Evolutionary conservation across 1,140 invertebrate genomes (phyloP).

Genomic region (Drosophila cardini): DNA sequence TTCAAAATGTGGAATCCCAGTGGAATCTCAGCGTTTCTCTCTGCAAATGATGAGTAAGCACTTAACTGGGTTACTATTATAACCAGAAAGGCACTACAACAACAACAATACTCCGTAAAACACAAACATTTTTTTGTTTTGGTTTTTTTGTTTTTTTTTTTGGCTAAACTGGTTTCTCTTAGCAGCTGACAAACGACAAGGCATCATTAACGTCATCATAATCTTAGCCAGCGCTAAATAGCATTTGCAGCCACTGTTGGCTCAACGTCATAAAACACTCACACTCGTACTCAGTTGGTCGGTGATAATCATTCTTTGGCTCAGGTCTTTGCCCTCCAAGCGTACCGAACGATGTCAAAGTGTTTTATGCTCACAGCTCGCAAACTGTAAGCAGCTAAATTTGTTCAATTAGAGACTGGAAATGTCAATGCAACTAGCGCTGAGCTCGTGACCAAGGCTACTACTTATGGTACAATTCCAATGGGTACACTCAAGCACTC

Average conservation of each 20-base stretch:
- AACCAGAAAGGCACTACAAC: constrained; percentile 12
- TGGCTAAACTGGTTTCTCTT: constrained; percentile 55
- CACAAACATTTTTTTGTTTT: constrained; percentile 53
- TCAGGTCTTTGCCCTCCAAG: constrained; percentile 67
- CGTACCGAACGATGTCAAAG: constrained; percentile 48
- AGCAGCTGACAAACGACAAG: constrained; percentile 9
- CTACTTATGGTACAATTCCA: no score
- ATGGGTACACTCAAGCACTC: no score
- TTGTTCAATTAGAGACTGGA: constrained; percentile 42
- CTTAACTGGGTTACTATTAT: constrained; percentile 69
- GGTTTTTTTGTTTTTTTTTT: constrained; percentile 17
- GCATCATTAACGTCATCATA: constrained; percentile 18
- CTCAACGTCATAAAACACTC: constrained; percentile 31
- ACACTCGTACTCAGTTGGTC: neutral
- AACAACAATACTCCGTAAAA: constrained; percentile 48
- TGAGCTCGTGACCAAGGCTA: neutral
- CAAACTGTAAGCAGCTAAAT: constrained; percentile 43
- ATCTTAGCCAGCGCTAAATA: constrained; percentile 40
- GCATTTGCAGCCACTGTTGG: constrained; percentile 22
- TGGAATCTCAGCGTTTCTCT: constrained; percentile 50
- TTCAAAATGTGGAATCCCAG: constrained; percentile 23
- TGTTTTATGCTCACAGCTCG: constrained; percentile 39
- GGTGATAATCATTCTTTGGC: constrained; percentile 31
- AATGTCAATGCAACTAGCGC: neutral
- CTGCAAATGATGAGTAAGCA: constrained; percentile 44